Base-by-base conservation (phyloP, 1,140 invertebrate genomes). In the Drosophila saltans region DNA sequence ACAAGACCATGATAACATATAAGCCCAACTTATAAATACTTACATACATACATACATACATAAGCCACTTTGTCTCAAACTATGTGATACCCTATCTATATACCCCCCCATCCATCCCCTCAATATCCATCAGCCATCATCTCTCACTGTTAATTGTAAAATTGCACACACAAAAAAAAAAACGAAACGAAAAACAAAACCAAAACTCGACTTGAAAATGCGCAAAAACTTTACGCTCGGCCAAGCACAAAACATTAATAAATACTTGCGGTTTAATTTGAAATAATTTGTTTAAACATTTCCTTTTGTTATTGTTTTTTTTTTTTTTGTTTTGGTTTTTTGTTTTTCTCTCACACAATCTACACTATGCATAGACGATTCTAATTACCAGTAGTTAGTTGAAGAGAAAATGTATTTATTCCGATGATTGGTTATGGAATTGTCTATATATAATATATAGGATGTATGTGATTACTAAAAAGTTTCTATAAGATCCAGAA, bases 251-350 rank as follows among this genome's bases (percentile, higher is more conserved):
- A 88, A 88, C 84, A 88, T 88, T 88, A 88, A 88, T 88, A 88
- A 88, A 88, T 88, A 88, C 84, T 80, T 89, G 84, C 84, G 81
- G 84, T 89, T 88, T 88, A 88, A 88, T 88, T 83, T 78, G 78
- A 88, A 88, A 88, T 88, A 88, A 88, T 88, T 88, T 88, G 84
- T 89, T 88, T 88, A 88, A 88, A 88, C 84, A 88, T 88, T 89
- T 89, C 84, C 84, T 89, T 89, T 88, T 88, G 84, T 88, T 88
- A 89, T 69, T 70, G 75, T 72, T 71, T 65, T 61, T 66, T 48
- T 66, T 75, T 76, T 69, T 88, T 89, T 88, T 80, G 89, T 88
- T 89, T 69, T 70, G 71, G 69, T 69, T 61, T 57, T 66, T 48
- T 68, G 28, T 75, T 76, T 69, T 78, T 77, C 80, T 81, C 78